Evolutionary conservation across 2,113 vertebrate genomes (phyloP).

Genomic region (Tricholaema leucomelas): DNA sequence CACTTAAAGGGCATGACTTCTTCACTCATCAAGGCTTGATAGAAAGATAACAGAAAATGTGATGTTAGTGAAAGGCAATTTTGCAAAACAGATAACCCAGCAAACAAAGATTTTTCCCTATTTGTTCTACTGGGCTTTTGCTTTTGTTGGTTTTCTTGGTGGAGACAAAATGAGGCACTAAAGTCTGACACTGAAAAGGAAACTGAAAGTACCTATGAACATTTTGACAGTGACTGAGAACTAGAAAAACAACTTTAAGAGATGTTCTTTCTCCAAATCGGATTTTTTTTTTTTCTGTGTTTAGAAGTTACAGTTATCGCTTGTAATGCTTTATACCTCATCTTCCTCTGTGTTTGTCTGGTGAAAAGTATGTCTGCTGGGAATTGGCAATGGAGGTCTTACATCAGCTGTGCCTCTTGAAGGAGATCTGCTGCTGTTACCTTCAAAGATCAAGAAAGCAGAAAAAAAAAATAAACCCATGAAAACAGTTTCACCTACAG

Average conservation of each 20-base stretch:
- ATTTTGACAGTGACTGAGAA: not conserved
- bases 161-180: not conserved
- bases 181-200: not conserved
- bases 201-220: slow-evolving; percentile 17
- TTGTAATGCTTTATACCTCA: slow-evolving; percentile 53
- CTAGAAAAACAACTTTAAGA: slow-evolving; percentile 14
- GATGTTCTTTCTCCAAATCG: not conserved
- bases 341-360: slow-evolving; percentile 20
- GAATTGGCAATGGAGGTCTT: slow-evolving; percentile 66
- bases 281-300: not conserved
- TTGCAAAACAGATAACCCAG: not conserved
- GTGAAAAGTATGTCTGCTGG: slow-evolving; percentile 47
- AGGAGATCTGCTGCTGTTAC: slow-evolving; percentile 61
- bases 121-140: not conserved
- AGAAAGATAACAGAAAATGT: not conserved
- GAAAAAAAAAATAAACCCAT: not conserved
- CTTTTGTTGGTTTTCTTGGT: not conserved
- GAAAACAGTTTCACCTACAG: not conserved
- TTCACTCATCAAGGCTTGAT: not conserved
- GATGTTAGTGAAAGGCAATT: not conserved
- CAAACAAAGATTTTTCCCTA: not conserved
- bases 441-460: not conserved
- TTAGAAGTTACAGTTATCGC: not conserved
- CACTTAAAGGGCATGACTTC: not conserved
- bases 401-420: slow-evolving; percentile 60